These are phyloP conservation scores for Electrona antarctica DNA, from an alignment of 2,113 vertebrate genomes.

Conservation along the genomic window DNA sequence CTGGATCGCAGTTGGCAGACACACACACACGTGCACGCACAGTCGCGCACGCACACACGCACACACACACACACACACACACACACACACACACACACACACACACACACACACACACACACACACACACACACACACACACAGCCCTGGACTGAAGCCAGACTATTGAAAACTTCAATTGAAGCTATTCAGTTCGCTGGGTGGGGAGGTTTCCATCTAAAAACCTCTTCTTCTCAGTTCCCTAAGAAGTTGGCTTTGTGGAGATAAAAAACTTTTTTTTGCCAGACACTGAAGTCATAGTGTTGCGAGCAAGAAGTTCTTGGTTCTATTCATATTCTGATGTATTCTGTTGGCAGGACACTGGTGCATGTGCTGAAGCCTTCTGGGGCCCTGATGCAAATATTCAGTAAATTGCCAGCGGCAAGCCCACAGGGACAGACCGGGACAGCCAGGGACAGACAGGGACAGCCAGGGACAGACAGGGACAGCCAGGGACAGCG, in stretches of 20 bases:
- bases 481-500: background rate
- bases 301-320: constrained; percentile 6
- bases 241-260: constrained; percentile 16
- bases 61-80: no score
- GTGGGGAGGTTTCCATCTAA: no score
- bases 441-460: no score
- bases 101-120: no score
- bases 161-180: no score
- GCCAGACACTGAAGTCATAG: constrained; percentile 24
- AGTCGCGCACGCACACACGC: no score
- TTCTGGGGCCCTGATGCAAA: constrained; percentile 29
- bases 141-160: background rate
- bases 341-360: constrained; percentile 17
- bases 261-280: constrained; percentile 6
- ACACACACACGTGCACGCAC: background rate
- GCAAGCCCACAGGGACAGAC: background rate
- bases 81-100: no score
- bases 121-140: background rate
- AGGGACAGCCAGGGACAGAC: background rate
- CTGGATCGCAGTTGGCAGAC: no score
- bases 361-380: constrained; percentile 20
- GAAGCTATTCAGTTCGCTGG: no score
- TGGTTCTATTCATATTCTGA: constrained; percentile 29
- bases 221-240: no score
- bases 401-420: constrained; percentile 18